Conservation (phyloP, 2,888 invertebrate species). For the Coecobrya sp. region DNA sequence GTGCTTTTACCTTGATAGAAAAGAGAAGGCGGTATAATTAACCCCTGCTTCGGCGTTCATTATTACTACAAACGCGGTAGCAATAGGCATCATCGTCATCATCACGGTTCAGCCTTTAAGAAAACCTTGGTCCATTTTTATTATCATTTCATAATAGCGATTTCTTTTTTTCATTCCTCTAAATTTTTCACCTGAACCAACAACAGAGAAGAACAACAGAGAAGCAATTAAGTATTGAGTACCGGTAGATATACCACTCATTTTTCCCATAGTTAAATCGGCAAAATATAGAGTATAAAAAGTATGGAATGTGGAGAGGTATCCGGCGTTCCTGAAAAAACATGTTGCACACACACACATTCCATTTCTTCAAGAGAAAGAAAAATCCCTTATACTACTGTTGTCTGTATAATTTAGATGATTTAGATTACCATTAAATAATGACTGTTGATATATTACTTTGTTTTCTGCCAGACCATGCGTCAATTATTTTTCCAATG, state of each 20-base stretch:
- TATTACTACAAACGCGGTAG: neutral
- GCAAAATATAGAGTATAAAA: conserved; percentile 29
- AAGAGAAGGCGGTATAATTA: conserved; percentile 9
- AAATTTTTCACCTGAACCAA: neutral
- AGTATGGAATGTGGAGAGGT: conserved; percentile 67
- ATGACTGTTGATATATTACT: conserved; percentile 41
- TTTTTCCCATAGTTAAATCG: conserved; percentile 72
- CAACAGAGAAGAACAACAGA: neutral
- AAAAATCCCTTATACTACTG: neutral
- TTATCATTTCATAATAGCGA: neutral
- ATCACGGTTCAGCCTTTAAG: conserved; percentile 34
- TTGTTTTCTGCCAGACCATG: neutral
- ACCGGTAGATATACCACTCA: conserved; percentile 42
- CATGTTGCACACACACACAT: conserved; percentile 51
- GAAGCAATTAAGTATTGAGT: conserved; percentile 56
- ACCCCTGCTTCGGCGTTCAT: neutral
- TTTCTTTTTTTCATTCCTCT: neutral
- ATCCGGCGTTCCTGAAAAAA: conserved; percentile 66
- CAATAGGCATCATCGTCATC: neutral
- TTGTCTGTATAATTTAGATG: conserved; percentile 41
- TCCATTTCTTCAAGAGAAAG: conserved; percentile 47
- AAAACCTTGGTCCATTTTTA: conserved; percentile 73
- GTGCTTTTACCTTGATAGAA: neutral
- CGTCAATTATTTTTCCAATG: neutral
- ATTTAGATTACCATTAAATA: conserved; percentile 59